These are phyloP conservation scores for Cassiopea andromeda DNA, from an alignment of 30 jellyfish, hydroid and myxozoan species.

Conservation along the genomic window DNA sequence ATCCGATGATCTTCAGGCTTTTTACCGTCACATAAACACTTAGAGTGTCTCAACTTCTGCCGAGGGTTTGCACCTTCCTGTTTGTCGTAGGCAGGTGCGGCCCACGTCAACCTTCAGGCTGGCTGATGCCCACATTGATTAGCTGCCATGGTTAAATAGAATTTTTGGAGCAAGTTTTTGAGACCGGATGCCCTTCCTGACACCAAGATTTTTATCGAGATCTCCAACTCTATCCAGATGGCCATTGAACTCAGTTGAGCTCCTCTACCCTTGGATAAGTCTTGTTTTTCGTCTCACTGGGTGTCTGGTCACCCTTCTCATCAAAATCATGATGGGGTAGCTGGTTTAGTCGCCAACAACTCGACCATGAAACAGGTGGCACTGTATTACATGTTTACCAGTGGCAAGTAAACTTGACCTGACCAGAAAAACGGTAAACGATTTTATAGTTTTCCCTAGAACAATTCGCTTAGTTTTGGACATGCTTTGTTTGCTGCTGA, in stretches of 20 bases:
- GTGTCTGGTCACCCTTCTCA: not conserved
- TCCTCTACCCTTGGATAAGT: not conserved
- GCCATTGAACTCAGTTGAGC: not conserved
- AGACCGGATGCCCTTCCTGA: conserved; percentile 32
- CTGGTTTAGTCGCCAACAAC: not conserved
- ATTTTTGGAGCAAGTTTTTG: conserved; percentile 28
- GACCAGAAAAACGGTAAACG: not conserved
- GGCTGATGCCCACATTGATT: conserved; percentile 3
- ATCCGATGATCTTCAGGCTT: not conserved
- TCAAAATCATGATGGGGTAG: not conserved
- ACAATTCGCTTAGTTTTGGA: no score
- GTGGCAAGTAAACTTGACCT: not conserved
- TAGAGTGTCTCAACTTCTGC: not conserved
- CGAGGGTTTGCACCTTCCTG: conserved; percentile 22
- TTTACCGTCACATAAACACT: conserved; percentile 4
- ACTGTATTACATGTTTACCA: not conserved
- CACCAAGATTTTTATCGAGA: conserved; percentile 21
- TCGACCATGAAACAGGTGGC: conserved; percentile 3
- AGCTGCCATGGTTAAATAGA: not conserved
- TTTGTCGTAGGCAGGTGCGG: conserved; percentile 14
- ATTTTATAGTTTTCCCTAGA: no score
- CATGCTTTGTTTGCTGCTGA: no score
- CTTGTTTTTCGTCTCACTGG: not conserved
- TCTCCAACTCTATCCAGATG: not conserved
- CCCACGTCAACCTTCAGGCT: conserved; percentile 18